These are phyloP conservation scores for Aegithalos caudatus DNA, from an alignment of 2,113 vertebrate genomes.

Conservation along the genomic window DNA sequence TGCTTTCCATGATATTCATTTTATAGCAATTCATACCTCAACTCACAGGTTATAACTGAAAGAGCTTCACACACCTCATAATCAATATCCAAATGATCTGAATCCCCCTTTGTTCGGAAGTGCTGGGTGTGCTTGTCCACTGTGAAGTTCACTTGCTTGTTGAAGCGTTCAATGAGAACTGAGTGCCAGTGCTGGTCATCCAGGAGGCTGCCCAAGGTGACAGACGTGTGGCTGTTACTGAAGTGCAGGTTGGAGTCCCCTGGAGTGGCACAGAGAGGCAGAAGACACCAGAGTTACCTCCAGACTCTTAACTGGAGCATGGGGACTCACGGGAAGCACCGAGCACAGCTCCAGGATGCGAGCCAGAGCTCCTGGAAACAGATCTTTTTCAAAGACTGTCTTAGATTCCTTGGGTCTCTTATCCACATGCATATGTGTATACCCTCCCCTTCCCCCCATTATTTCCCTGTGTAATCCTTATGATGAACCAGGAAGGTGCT, in stretches of 20 bases:
- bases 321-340: not conserved
- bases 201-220: slow-evolving; percentile 89
- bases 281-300: not conserved
- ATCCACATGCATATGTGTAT: fast-evolving
- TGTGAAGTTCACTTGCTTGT: slow-evolving; percentile 94
- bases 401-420: not conserved
- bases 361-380: not conserved
- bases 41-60: not conserved
- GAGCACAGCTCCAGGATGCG: not conserved
- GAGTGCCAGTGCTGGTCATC: slow-evolving; percentile 98
- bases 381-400: not conserved
- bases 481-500: not conserved
- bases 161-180: slow-evolving; percentile 91
- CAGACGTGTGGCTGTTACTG: slow-evolving; percentile 74
- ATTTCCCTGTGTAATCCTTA: not conserved
- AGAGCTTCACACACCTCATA: slow-evolving; percentile 85
- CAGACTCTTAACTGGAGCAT: not conserved
- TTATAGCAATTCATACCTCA: not conserved
- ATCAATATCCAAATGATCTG: slow-evolving; percentile 92
- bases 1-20: not conserved
- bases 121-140: slow-evolving; percentile 90
- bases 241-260: slow-evolving; percentile 85
- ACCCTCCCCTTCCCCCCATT: fast-evolving
- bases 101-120: slow-evolving; percentile 87
- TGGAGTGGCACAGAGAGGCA: slow-evolving; percentile 47